phyloP scores from a whole-genome alignment of 2,888 invertebrate genomes.

The Eupithecia insigniata region DNA sequence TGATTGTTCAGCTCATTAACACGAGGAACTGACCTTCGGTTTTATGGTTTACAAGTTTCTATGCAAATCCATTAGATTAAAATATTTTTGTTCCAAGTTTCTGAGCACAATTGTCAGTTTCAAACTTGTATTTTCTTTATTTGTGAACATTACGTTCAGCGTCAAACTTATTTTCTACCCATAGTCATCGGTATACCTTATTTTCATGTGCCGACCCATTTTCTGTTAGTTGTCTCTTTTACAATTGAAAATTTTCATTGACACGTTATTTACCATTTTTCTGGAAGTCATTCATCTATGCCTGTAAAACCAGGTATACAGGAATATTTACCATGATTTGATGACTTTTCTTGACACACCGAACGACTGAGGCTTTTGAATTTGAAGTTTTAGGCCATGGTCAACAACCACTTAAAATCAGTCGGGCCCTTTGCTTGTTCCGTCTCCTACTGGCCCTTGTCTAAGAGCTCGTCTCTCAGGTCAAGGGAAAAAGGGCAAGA shows the following conservation, averaged over 20 bases:
- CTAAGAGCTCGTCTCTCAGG: neutral
- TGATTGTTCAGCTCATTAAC: constrained; percentile 1
- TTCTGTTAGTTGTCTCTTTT: neutral
- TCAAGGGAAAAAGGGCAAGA: constrained; percentile 2
- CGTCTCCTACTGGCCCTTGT: neutral
- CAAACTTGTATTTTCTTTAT: neutral
- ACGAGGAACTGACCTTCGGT: constrained; percentile 3
- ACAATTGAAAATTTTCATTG: neutral
- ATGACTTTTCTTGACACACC: neutral
- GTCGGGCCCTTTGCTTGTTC: neutral
- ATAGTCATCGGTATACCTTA: neutral
- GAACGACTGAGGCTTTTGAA: neutral
- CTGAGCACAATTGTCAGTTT: neutral
- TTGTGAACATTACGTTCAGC: neutral
- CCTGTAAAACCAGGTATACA: neutral
- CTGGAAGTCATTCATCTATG: neutral
- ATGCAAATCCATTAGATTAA: neutral
- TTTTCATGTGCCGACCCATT: neutral
- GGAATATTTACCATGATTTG: neutral
- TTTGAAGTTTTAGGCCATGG: neutral
- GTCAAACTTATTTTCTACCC: too few relatives aligned
- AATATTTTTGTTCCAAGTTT: neutral
- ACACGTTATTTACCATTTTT: neutral
- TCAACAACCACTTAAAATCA: neutral
- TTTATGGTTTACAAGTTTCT: neutral